Percentiles rank a stretch among this genome's conserved stretches.
phyloP scores from a whole-genome alignment of 2,888 invertebrate species.

The Ischnus inquisitorius region DNA sequence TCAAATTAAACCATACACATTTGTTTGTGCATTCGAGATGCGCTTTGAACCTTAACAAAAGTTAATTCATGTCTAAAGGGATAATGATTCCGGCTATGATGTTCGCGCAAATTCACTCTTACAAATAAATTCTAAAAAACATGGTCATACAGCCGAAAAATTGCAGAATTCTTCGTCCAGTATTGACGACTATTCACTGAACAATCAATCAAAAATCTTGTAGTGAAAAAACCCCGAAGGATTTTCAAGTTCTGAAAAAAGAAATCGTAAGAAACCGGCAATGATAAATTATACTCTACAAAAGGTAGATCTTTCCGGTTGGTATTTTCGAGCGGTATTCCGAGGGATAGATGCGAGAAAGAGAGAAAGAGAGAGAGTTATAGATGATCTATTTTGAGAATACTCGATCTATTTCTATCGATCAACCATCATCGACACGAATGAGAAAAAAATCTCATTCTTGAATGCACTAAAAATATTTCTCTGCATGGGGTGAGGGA shows the following conservation, averaged over 20 bases:
- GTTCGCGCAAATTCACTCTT: not conserved
- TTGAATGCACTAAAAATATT: not conserved
- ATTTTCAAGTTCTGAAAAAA: too few species aligned
- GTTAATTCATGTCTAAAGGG: not conserved
- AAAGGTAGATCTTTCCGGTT: too few species aligned
- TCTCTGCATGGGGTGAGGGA: not conserved
- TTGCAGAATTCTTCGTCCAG: not conserved
- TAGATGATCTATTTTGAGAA: not conserved
- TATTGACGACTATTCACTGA: not conserved
- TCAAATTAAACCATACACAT: not conserved
- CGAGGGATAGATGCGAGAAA: too few species aligned
- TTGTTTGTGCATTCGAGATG: not conserved
- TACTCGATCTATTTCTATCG: not conserved
- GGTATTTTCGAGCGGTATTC: too few species aligned
- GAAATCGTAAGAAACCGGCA: too few species aligned
- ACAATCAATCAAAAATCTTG: not conserved
- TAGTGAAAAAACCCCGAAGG: not conserved
- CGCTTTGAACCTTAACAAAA: not conserved
- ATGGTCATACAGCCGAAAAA: not conserved
- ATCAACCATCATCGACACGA: not conserved
- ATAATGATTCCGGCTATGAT: not conserved
- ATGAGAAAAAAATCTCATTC: not conserved
- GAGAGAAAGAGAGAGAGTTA: too few species aligned
- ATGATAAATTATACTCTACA: too few species aligned
- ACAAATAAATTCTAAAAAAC: not conserved